Evolutionary conservation across 2,888 invertebrate species (phyloP).

Genomic region (Macrophya annulata): DNA sequence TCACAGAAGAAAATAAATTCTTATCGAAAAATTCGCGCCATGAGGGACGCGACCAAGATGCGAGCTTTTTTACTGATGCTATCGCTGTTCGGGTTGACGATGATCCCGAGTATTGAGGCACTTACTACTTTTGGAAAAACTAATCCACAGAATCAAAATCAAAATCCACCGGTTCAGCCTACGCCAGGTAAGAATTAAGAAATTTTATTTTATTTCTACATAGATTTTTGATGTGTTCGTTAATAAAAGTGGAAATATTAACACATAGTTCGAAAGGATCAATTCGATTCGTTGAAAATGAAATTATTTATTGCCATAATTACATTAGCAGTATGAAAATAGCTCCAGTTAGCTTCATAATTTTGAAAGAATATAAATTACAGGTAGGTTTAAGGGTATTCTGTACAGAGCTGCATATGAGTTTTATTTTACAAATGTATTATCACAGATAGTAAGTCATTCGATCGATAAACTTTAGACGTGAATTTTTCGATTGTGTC

Average conservation of each 20-base stretch:
- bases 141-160: conserved; percentile 81
- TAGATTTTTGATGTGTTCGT: background rate
- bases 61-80: conserved; percentile 51
- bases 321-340: background rate
- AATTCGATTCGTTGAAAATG: background rate
- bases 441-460: background rate
- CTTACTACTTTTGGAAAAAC: conserved; percentile 88
- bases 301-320: background rate
- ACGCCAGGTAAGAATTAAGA: conserved; percentile 81
- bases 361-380: background rate
- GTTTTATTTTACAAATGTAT: background rate
- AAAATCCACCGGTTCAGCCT: conserved; percentile 80
- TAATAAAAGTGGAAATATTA: background rate
- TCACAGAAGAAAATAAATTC: background rate
- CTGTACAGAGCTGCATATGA: background rate
- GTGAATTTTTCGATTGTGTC: background rate
- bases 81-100: conserved; percentile 65
- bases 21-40: conserved; percentile 39
- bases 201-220: background rate
- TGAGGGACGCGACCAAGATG: conserved; percentile 59
- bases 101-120: conserved; percentile 81
- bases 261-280: background rate
- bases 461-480: background rate
- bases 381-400: background rate
- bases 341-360: background rate